Percentiles rank a stretch among this genome's conserved stretches.
phyloP scores from a whole-genome alignment of 2,888 invertebrate species.

The Malacosoma neustria region DNA sequence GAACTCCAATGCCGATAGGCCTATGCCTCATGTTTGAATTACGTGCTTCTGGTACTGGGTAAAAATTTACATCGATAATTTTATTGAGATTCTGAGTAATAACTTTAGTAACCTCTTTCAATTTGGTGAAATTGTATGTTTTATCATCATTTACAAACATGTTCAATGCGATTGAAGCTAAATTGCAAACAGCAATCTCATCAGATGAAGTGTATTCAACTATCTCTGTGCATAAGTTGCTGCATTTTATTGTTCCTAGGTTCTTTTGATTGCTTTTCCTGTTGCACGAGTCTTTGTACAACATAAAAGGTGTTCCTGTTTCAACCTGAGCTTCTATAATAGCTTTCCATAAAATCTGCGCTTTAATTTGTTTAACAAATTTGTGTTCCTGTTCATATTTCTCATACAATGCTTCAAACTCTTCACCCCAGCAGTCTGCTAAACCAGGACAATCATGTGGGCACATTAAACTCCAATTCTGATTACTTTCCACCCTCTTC shows the following conservation, averaged over 20 bases:
- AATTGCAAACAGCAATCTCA: conserved; percentile 98
- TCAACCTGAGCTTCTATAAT: conserved; percentile 97
- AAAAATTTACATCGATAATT: conserved; percentile 97
- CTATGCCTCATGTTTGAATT: conserved; percentile 91
- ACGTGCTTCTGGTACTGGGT: conserved; percentile 92
- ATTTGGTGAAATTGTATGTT: conserved; percentile 89
- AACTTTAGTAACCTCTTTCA: conserved; percentile 91
- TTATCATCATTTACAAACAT: conserved; percentile 90
- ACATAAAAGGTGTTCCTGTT: conserved; percentile 98
- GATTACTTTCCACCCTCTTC: conserved; percentile 91
- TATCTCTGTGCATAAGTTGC: conserved; percentile 98
- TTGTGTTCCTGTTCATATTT: conserved; percentile 89
- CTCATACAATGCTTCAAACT: conserved; percentile 91
- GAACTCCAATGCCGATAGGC: conserved; percentile 95
- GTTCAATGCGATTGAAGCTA: conserved; percentile 97
- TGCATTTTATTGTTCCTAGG: conserved; percentile 97
- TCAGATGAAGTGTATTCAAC: conserved; percentile 94
- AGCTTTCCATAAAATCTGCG: conserved; percentile 94
- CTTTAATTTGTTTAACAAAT: conserved; percentile 81
- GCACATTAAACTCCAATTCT: conserved; percentile 97
- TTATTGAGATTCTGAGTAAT: conserved; percentile 95
- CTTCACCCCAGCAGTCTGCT: conserved; percentile 94
- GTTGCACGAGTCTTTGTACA: conserved; percentile 97
- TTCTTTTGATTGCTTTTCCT: conserved; percentile 98
- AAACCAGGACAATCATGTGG: conserved; percentile 95